Percentiles rank a stretch among this genome's conserved stretches.
Evolutionary conservation across 2,888 invertebrate genomes (phyloP).

Genomic region (Dryococelus australis): DNA sequence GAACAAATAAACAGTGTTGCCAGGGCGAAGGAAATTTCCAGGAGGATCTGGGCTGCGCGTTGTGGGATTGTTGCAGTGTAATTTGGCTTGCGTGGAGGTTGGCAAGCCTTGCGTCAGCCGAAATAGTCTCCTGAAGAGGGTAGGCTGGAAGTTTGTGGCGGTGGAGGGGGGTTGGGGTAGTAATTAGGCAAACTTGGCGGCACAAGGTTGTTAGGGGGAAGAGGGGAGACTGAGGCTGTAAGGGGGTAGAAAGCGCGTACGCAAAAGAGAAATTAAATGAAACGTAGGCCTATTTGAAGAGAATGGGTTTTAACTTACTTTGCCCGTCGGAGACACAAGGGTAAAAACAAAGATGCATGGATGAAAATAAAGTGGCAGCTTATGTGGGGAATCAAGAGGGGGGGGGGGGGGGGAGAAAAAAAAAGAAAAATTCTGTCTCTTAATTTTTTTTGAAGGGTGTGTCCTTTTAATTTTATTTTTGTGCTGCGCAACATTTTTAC

Average conservation of each 20-base stretch:
- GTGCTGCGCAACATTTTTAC: neutral
- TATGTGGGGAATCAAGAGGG: neutral
- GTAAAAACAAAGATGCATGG: neutral
- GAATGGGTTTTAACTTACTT: conserved; percentile 16
- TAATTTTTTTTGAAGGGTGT: conserved; percentile 7
- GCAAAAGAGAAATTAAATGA: conserved; percentile 16
- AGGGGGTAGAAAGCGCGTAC: conserved; percentile 11
- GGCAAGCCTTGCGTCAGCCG: conserved; percentile 16
- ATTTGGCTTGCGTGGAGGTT: neutral
- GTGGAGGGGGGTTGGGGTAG: neutral
- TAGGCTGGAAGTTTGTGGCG: too few species aligned
- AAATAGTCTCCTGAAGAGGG: conserved; percentile 3
- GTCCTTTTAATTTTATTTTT: neutral
- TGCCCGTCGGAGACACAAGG: neutral
- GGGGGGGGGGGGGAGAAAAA: neutral
- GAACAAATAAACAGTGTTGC: conserved; percentile 7
- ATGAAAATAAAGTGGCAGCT: conserved; percentile 16
- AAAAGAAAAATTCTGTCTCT: neutral
- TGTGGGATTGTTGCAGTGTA: neutral
- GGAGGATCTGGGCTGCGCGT: neutral
- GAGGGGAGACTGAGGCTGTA: neutral
- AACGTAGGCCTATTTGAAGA: conserved; percentile 16
- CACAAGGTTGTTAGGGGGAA: neutral
- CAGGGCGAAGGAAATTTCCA: neutral
- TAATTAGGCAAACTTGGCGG: conserved; percentile 1